A percentile compares a stretch with the other conserved stretches of the same genome.
phyloP scores from a whole-genome alignment of 2,113 vertebrate genomes.

The Turnix velox region DNA sequence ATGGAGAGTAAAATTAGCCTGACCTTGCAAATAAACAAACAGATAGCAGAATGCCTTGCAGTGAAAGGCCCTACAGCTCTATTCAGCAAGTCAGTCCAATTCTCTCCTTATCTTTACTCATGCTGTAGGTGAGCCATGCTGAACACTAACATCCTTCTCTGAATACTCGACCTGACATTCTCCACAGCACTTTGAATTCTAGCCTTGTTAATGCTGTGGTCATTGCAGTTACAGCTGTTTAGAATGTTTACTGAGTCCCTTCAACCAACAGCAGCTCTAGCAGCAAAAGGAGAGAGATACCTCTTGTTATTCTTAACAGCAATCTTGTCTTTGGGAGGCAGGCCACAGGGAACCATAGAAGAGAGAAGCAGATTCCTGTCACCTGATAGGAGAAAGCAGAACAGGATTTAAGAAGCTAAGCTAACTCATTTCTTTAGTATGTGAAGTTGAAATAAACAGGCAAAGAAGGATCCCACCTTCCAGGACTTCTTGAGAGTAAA shows the following conservation, averaged over 20 bases:
- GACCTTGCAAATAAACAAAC: conserved; percentile 41
- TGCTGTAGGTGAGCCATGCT: conserved; percentile 40
- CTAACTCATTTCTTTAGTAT: not conserved
- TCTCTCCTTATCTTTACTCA: conserved; percentile 56
- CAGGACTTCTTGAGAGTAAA: conserved; percentile 52
- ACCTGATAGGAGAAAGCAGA: not conserved
- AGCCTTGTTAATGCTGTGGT: not conserved
- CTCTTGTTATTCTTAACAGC: not conserved
- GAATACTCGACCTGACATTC: conserved; percentile 35
- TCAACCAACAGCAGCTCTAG: not conserved
- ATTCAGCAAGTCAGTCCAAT: conserved; percentile 18
- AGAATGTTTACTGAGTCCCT: not conserved
- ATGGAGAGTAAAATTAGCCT: conserved; percentile 26
- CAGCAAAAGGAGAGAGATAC: not conserved
- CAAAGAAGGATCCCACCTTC: not conserved
- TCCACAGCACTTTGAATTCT: not conserved
- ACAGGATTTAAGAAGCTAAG: not conserved
- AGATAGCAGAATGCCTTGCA: conserved; percentile 57
- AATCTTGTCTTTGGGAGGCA: not conserved
- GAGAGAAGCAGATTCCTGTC: not conserved
- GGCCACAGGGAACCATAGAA: not conserved
- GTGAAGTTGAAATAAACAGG: conserved; percentile 8
- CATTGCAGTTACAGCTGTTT: not conserved
- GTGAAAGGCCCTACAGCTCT: conserved; percentile 40
- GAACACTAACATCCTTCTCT: conserved; percentile 40